These are phyloP conservation scores for Lateolabrax maculatus DNA, from an alignment of 2,797 vertebrate species.

Conservation along the genomic window DNA sequence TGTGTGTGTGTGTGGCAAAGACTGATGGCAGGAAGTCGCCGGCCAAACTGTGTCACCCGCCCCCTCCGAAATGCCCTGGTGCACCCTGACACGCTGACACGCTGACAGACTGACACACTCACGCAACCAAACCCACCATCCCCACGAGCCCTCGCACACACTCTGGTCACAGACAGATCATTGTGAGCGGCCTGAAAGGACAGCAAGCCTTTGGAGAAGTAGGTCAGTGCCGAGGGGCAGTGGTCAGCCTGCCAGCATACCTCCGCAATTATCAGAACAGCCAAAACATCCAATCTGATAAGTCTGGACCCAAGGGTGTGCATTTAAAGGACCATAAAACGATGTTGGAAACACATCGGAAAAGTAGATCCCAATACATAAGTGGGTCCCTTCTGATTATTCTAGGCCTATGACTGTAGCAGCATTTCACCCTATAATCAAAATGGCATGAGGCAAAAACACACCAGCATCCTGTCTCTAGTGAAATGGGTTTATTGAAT, in stretches of 20 bases:
- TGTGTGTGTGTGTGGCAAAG: slow-evolving; percentile 10
- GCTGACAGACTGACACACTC: slow-evolving; percentile 58
- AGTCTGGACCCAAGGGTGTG: not conserved
- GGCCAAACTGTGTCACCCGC: slow-evolving; percentile 42
- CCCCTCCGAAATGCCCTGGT: slow-evolving; percentile 13
- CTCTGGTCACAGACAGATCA: slow-evolving; percentile 59
- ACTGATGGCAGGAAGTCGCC: slow-evolving; percentile 63
- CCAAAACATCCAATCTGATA: slow-evolving; percentile 14
- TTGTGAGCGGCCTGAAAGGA: slow-evolving; percentile 47
- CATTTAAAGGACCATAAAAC: not conserved
- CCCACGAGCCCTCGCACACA: not conserved
- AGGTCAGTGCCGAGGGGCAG: slow-evolving; percentile 67
- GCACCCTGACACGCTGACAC: slow-evolving; percentile 75
- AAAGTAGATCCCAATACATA: not conserved
- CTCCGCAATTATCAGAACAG: slow-evolving; percentile 24
- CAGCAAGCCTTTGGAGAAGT: slow-evolving; percentile 60
- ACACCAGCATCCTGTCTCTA: slow-evolving; percentile 32
- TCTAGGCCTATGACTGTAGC: not conserved
- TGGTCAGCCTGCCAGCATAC: slow-evolving; percentile 28
- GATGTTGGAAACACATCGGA: not conserved
- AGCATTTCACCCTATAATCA: slow-evolving; percentile 15
- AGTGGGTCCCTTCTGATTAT: not conserved
- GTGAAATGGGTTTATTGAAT: slow-evolving; percentile 37
- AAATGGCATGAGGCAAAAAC: slow-evolving; percentile 18
- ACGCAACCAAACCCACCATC: slow-evolving; percentile 27